Percentiles rank a stretch among this genome's conserved stretches.
These are phyloP conservation scores for Echiichthys vipera DNA, from an alignment of 2,797 vertebrate genomes.

Conservation along the genomic window DNA sequence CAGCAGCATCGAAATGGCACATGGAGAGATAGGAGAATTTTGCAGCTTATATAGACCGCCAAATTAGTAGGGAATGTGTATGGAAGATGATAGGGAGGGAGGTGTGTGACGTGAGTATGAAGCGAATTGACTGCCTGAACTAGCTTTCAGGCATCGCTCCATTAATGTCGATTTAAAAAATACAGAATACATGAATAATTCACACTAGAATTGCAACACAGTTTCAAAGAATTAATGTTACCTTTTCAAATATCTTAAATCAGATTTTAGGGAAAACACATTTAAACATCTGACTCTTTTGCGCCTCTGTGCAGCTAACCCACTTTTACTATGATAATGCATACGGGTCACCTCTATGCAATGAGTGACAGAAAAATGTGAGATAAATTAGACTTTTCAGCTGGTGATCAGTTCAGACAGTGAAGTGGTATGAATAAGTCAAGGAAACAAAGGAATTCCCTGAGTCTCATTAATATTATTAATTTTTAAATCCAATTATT, in stretches of 20 bases:
- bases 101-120: no score
- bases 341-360: constrained; percentile 38
- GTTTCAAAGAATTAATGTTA: not conserved
- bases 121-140: no score
- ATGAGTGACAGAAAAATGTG: constrained; percentile 50
- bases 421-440: constrained; percentile 80
- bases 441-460: constrained; percentile 80
- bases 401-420: constrained; percentile 75
- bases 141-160: no score
- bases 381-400: constrained; percentile 71
- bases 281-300: not conserved
- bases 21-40: no score
- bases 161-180: not conserved
- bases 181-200: not conserved
- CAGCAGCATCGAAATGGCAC: no score
- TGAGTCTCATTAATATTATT: constrained; percentile 82
- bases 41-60: no score
- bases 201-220: not conserved
- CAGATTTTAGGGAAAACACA: not conserved
- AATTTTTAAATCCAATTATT: constrained; percentile 88
- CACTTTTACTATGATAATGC: constrained; percentile 40
- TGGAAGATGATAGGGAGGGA: no score
- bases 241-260: not conserved
- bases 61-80: no score
- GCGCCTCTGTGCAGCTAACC: constrained; percentile 14